Evolutionary conservation across 35 echinoderm and acorn worm species (phyloP), one percentile per base, ranked within the genome.

Genomic region (Apostichopus californicus): DNA sequence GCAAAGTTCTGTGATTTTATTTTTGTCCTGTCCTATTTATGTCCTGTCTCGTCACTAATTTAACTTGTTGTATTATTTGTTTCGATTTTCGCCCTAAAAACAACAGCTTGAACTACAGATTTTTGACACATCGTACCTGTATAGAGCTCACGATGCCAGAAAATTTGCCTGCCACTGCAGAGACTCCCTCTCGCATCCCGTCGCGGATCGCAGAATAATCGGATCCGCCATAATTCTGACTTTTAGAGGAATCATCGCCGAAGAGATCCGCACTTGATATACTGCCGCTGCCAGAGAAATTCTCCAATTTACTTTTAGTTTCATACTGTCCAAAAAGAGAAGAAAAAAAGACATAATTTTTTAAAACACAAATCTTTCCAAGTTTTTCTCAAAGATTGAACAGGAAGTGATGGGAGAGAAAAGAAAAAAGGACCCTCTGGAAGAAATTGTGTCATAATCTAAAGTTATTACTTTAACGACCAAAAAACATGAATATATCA

Each of bases 171-270:
- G 95, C 97, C 5, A 99, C 97, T 28, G 96, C 95, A 6, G 80
- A 94, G 8, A 99, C 97, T 21, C 97, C 95, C 18, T 99, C 97
- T 78, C 96, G 94, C 97, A 99, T 99, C 4, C 97, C 95, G 11
- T 99, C 97, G 56, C 96, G 96, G 77, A 99, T 96, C 18, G 95
- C 93, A 13, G 84, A 88, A 73, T 96, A 91, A 86, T 99, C 95
- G 4, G 94, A 18, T 1, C 96, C 92, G 14, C 87, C 46, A 77
- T 91, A 93, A 1, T 22, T 63, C 9, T 68, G 8, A 28, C 56
- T 5, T 15, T 66, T 52, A 12, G 86, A 20, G 7, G 90, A 26
- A 17, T 90, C 83, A 80, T 92, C 77, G 21, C 95, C 93, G 70
- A 96, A 99, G 55, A 87, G 79, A 17, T 99, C 93, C 22, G 88